Conservation (phyloP, 2,888 invertebrate species). For the Apodemia mormo region DNA sequence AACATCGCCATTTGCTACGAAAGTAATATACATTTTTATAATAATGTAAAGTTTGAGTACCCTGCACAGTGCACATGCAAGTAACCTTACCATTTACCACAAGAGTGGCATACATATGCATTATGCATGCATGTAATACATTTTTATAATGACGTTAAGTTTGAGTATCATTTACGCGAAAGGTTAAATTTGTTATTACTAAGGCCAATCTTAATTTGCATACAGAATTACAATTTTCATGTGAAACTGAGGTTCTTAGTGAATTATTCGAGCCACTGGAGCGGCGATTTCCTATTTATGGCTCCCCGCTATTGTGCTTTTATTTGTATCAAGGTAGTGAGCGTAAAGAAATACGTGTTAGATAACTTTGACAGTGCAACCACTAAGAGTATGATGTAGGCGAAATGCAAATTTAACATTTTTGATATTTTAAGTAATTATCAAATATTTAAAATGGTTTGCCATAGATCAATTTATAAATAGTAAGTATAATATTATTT, state of each 20-base stretch:
- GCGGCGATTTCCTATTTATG: conserved; percentile 76
- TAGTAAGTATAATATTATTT: too few relatives aligned
- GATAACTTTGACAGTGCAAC: conserved; percentile 46
- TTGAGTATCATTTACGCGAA: conserved; percentile 25
- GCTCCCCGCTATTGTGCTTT: conserved; percentile 65
- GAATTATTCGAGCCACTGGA: conserved; percentile 77
- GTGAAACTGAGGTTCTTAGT: conserved; percentile 69
- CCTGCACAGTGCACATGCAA: too few relatives aligned
- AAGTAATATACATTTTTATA: too few relatives aligned
- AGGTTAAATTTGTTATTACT: conserved; percentile 42
- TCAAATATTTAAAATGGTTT: too few relatives aligned
- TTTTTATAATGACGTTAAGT: background rate
- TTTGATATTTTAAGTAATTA: too few relatives aligned
- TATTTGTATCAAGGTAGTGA: conserved; percentile 70
- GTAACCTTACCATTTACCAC: too few relatives aligned
- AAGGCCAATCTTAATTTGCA: conserved; percentile 67
- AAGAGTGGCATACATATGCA: too few relatives aligned
- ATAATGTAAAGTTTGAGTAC: too few relatives aligned
- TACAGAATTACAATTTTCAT: conserved; percentile 75
- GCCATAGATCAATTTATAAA: too few relatives aligned
- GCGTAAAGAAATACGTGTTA: conserved; percentile 64
- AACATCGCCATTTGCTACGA: too few relatives aligned
- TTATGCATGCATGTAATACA: background rate
- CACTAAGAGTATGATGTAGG: conserved; percentile 24
- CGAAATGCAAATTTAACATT: background rate